phyloP scores from a whole-genome alignment of 1,140 invertebrate species.

The Drosophila teissieri region DNA sequence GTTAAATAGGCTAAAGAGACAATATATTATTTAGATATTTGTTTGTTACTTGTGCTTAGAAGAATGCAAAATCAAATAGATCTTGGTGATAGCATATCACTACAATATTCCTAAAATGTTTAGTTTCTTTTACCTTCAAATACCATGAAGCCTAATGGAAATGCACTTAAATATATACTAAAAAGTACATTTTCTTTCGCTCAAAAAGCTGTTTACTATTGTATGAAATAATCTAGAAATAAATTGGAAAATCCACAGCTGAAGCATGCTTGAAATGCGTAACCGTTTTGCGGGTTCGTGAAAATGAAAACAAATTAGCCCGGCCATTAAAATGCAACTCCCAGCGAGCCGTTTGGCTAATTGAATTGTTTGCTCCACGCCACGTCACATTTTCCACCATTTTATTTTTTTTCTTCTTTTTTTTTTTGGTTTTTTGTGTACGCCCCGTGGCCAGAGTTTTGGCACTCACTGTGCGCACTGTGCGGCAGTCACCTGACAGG shows the following conservation, averaged over 20 bases:
- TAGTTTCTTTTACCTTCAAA: no score
- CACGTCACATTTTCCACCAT: not conserved
- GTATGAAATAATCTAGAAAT: not conserved
- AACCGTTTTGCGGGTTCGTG: not conserved
- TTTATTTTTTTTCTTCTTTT: not conserved
- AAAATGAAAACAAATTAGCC: conserved; percentile 33
- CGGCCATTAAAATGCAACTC: conserved; percentile 43
- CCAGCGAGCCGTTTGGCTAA: conserved; percentile 27
- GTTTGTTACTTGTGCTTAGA: not conserved
- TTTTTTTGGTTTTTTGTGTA: not conserved
- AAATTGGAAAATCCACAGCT: not conserved
- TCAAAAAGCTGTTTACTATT: no score
- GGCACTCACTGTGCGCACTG: not conserved
- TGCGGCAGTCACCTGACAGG: conserved; percentile 49
- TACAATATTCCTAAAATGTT: no score
- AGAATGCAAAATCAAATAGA: no score
- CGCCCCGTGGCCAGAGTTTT: conserved; percentile 21
- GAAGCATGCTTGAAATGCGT: no score
- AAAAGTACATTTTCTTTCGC: no score
- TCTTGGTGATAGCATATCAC: no score
- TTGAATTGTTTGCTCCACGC: conserved; percentile 43
- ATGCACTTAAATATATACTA: no score
- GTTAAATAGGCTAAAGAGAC: not conserved
- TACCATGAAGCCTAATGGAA: no score
- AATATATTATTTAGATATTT: not conserved